Evolutionary conservation across 2,888 invertebrate species (phyloP), one percentile per base, ranked within the genome.

Genomic region (Eustalomyia histrio): DNA sequence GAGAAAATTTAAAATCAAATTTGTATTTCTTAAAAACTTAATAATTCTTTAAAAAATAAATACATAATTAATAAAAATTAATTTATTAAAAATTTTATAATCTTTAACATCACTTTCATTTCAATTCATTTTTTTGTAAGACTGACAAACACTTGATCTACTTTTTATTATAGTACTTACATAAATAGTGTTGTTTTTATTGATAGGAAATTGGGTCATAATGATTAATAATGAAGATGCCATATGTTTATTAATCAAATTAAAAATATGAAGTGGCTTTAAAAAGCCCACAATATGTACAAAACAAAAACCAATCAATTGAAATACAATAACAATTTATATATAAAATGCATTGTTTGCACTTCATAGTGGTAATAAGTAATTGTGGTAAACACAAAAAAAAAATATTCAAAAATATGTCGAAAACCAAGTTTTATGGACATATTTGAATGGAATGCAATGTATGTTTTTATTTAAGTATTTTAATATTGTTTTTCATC

Each of bases 181-280:
- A 21, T 21, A 21, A 21, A 21, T 4, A 21, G 7, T 29, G 5
- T 2, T 24, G 2, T 29, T 29, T 65, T 60, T 58, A 18, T 55
- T 64, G 21, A 18, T 60, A 35, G 9, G 75, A 60, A 75, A 76
- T 76, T 72, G 5, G 80, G 80, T 76, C 75, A 80, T 9, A 50
- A 50, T 75, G 64, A 74, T 79, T 74, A 68, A 69, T 64, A 65
- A 75, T 61, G 47, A 65, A 55, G 71, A 75, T 55, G 79, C 58
- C 60, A 47, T 55, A 55, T 60, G 55, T 68, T 47, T 4, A 29
- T 29, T 29, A 29, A 58, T 55, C 21, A 18, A 71, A 52, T 53
- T 47, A 58, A 21, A 60, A 29, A 65, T 43, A 33, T 71, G 7
- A 71, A 78, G 78, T 72, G 65, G 29, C 16, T 60, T 60, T 71